Evolutionary conservation across 1,140 invertebrate genomes (phyloP), one percentile per base, ranked within the genome.

Genomic region (Diorhabda elongata): DNA sequence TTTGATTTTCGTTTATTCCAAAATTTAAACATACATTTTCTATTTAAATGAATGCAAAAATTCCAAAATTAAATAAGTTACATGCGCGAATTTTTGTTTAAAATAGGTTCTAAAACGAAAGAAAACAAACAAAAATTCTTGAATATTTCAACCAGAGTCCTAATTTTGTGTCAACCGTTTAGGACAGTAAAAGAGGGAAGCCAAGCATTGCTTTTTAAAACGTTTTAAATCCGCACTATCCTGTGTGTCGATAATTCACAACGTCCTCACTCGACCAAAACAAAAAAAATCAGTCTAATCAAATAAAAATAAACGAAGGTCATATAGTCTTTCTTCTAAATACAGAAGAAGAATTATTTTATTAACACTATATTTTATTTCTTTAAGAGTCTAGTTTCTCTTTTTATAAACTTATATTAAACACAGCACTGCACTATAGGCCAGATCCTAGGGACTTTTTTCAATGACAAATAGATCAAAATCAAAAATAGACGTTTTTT

Each of bases 261-360:
- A 67, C 43, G 58, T 60, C 58, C 43, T 58, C 63, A 64, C 47
- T 64, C 63, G 41, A 64, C 26, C 63, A 57, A 57, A 64, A 64
- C 44, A 9, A 63, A 63, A 63, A 63, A 44, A 64, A 64, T 64
- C 63, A 64, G 63, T 64, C 63, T 64, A 64, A 64, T 57, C 7
- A 42, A 26, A 26, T 26, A 26, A 56, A 44, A 62, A 62, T n/a
- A 44, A 42, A 62, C 42, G 9, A 44, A 42, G 44, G 42, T 11
- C 61, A 52, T n/a, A n/a, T 52, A 52, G 47, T 52, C 47, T 52
- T 52, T 52, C n/a, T 52, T 52, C 47, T 52, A 4, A 52, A 52
- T 52, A 52, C 26, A 26, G 26, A 52, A 52, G 47, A 52, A 52
- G 47, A 52, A 52, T 52, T 52, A 26, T 26, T n/a, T 8, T 52